phyloP scores from a whole-genome alignment of 2,113 vertebrate species.

The Lichenostomus cassidix region DNA sequence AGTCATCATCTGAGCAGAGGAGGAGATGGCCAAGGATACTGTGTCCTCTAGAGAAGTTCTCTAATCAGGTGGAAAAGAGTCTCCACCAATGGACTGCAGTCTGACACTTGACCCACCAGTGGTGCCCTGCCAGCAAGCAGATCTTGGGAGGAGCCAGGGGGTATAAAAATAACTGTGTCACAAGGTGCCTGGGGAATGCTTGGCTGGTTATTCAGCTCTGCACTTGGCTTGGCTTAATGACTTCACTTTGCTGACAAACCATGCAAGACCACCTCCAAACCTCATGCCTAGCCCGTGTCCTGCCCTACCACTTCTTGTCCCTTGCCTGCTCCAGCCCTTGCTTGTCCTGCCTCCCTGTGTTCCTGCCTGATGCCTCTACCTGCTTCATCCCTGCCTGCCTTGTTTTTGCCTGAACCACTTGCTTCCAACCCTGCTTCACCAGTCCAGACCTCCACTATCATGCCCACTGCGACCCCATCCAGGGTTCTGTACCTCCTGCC shows the following conservation, averaged over 20 bases:
- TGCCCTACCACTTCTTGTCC: too few species aligned
- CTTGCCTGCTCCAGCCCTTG: fast-evolving
- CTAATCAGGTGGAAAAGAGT: fast-evolving
- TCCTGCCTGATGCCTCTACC: neutral
- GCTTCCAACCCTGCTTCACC: too few species aligned
- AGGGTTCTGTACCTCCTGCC: neutral
- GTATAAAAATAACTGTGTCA: neutral
- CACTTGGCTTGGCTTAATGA: neutral
- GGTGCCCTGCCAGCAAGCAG: too few species aligned
- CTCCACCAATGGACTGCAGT: too few species aligned
- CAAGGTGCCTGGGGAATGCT: fast-evolving
- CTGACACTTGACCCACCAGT: fast-evolving
- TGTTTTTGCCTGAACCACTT: too few species aligned
- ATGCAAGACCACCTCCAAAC: neutral
- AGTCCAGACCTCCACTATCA: too few species aligned
- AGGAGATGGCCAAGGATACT: too few species aligned
- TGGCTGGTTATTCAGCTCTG: too few species aligned
- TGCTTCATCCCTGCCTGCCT: neutral
- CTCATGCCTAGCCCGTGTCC: fast-evolving
- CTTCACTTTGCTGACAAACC: fast-evolving
- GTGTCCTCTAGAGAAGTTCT: neutral
- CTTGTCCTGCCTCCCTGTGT: neutral
- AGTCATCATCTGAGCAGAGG: neutral
- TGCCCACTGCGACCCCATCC: neutral
- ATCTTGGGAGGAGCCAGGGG: neutral